Evolutionary conservation across 1,140 invertebrate genomes (phyloP).

Genomic region (Caenorhabditis elegans): DNA sequence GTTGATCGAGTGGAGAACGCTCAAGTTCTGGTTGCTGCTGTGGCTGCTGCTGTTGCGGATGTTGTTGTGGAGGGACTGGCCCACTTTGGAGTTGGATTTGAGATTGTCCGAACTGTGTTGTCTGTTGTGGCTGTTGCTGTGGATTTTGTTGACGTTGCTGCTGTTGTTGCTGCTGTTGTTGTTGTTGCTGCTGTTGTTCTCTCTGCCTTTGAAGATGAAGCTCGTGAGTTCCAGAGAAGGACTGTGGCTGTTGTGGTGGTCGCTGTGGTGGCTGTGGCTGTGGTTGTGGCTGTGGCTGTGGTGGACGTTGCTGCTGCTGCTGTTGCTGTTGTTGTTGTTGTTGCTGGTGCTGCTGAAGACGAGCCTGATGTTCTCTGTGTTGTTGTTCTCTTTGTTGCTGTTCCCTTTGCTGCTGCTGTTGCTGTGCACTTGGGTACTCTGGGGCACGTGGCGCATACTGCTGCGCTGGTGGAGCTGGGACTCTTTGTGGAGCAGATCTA

Average conservation of each 20-base stretch:
- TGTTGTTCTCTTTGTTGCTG: slow-evolving; percentile 33
- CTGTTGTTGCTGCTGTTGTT: background rate
- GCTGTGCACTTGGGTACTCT: slow-evolving; percentile 21
- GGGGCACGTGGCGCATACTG: slow-evolving; percentile 21
- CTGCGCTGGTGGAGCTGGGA: slow-evolving; percentile 34
- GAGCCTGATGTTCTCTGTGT: slow-evolving; percentile 28
- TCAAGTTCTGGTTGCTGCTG: background rate
- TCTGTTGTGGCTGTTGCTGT: background rate
- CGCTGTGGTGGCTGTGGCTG: background rate
- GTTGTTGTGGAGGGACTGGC: background rate
- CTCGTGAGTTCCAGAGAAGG: background rate
- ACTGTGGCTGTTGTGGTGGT: background rate
- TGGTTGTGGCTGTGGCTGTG: background rate
- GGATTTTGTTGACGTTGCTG: background rate
- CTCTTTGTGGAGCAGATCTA: slow-evolving; percentile 36
- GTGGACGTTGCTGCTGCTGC: background rate
- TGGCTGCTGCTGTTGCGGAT: slow-evolving; percentile 15
- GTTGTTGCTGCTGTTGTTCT: background rate
- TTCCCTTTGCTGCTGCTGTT: background rate
- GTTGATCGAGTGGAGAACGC: slow-evolving; percentile 34
- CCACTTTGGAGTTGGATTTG: background rate
- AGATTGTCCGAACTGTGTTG: background rate
- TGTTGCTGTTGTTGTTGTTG: slow-evolving; percentile 25
- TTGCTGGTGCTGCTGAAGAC: slow-evolving; percentile 29
- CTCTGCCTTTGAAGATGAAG: background rate